Base-by-base conservation (phyloP, 2,888 invertebrate genomes). In the Sinohyriopsis cumingii region DNA sequence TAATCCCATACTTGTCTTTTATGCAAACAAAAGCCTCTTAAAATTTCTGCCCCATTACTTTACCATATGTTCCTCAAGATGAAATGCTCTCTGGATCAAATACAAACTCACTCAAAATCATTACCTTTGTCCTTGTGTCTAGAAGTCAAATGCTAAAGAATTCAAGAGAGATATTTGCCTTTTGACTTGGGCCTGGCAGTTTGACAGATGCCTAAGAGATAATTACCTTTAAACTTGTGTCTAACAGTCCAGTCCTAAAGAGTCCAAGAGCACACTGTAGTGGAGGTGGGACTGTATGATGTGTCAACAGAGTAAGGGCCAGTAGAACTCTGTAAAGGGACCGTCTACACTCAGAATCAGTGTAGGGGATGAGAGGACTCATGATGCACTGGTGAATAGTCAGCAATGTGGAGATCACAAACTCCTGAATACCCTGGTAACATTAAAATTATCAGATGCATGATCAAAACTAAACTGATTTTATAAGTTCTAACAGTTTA, bases 221-320 rank as follows among this genome's bases (percentile, higher is more conserved):
- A 53, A 67, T 64, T 72, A 81, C 82, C 76, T 75, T 68, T n/a
- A 72, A 56, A 71, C 73, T 61, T 22, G 57, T 25, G 61, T 82
- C 82, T 22, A 72, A 70, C 5, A 71, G 56, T 20, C 79, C 78
- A 24, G 56, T 54, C 20, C 75, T 72, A 24, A 82, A 74, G 12
- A 80, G 62, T n/a, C 69, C 65, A 15, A 78, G n/a, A 20, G 78
- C 75, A 70, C 75, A 75, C 45, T 81, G 80, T 67, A 74, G 60
- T 12, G 76, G 77, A 19, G 82, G 69, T 22, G 81, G 75, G 15
- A 69, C 67, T 15, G 61, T 69, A 19, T 79, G 72, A 63, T 81
- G 79, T 18, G 76, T 75, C 54, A 71, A 33, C 20, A 79, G 56
- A 19, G 63, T 67, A 63, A 73, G 75, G 5, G 76, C 75, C 28